Conservation (phyloP, 1,140 invertebrate genomes). For the Psilanteris sp. region DNA sequence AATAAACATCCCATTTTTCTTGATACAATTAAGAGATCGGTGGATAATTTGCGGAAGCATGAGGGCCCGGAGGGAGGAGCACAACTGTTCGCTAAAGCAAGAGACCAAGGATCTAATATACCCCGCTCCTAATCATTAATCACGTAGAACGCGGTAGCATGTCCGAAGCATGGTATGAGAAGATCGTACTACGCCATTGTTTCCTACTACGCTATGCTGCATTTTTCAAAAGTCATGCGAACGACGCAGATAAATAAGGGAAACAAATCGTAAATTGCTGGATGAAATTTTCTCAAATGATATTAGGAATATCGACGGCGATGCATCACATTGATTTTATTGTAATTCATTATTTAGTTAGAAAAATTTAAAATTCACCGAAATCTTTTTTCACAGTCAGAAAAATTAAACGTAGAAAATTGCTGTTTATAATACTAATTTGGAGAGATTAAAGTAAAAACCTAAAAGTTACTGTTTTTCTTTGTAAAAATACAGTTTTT, state of each 20-base stretch:
- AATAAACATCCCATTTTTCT: conserved; percentile 71
- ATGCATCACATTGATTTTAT: conserved; percentile 16
- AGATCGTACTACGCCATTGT: conserved; percentile 55
- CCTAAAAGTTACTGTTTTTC: too few species aligned
- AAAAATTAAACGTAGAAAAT: too few species aligned
- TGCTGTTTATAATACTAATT: too few species aligned
- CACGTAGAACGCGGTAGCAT: conserved; percentile 69
- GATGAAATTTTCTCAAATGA: conserved; percentile 46
- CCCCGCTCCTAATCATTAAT: conserved; percentile 78
- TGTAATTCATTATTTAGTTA: conserved; percentile 32
- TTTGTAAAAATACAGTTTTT: too few species aligned
- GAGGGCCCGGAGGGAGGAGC: conserved; percentile 24
- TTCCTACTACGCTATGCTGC: conserved; percentile 50
- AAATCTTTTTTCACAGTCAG: too few species aligned
- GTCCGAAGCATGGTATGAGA: conserved; percentile 61
- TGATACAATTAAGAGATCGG: conserved; percentile 73
- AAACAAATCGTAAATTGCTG: conserved; percentile 52
- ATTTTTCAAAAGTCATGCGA: conserved; percentile 67
- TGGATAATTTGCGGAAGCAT: conserved; percentile 70
- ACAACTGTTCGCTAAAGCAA: conserved; percentile 63
- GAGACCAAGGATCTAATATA: conserved; percentile 74
- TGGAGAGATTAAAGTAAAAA: too few species aligned
- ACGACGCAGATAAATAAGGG: conserved; percentile 56
- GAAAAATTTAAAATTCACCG: too few species aligned
- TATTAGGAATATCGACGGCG: conserved; percentile 31